These are phyloP conservation scores for Diaperis boleti DNA, from an alignment of 2,888 invertebrate genomes.

Conservation along the genomic window DNA sequence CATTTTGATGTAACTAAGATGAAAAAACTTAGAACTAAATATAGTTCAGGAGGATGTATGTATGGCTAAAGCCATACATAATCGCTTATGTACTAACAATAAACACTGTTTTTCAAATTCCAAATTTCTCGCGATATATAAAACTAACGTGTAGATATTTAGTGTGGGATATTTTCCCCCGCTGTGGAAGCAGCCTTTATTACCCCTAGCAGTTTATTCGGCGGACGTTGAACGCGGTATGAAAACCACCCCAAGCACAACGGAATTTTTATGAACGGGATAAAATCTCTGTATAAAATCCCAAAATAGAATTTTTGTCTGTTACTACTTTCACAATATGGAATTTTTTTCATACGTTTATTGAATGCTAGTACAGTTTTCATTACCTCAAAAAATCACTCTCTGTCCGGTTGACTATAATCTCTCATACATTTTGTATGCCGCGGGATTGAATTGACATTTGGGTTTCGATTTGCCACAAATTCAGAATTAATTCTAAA, in stretches of 20 bases:
- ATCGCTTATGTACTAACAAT: too few relatives aligned
- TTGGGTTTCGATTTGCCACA: constrained; percentile 21
- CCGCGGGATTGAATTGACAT: constrained; percentile 25
- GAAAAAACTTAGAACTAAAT: too few relatives aligned
- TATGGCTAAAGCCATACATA: too few relatives aligned
- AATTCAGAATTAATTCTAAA: constrained; percentile 22
- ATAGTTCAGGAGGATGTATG: too few relatives aligned
- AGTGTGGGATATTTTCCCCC: constrained; percentile 44
- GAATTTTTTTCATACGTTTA: constrained; percentile 50
- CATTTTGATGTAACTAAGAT: too few relatives aligned
- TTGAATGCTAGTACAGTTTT: constrained; percentile 44
- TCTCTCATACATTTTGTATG: constrained; percentile 22
- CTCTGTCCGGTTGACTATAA: constrained; percentile 4
- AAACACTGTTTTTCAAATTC: constrained; percentile 36
- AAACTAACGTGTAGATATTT: constrained; percentile 45
- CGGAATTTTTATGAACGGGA: constrained; percentile 57
- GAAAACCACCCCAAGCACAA: constrained; percentile 53
- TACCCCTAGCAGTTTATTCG: constrained; percentile 55
- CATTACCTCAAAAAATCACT: constrained; percentile 13
- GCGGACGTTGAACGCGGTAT: constrained; percentile 51
- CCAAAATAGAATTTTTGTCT: constrained; percentile 55
- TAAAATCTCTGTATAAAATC: constrained; percentile 55
- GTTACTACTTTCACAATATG: constrained; percentile 47
- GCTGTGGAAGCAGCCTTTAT: constrained; percentile 52
- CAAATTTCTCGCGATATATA: constrained; percentile 38